phyloP scores from a whole-genome alignment of 2,797 vertebrate genomes.

The Lates japonicus region DNA sequence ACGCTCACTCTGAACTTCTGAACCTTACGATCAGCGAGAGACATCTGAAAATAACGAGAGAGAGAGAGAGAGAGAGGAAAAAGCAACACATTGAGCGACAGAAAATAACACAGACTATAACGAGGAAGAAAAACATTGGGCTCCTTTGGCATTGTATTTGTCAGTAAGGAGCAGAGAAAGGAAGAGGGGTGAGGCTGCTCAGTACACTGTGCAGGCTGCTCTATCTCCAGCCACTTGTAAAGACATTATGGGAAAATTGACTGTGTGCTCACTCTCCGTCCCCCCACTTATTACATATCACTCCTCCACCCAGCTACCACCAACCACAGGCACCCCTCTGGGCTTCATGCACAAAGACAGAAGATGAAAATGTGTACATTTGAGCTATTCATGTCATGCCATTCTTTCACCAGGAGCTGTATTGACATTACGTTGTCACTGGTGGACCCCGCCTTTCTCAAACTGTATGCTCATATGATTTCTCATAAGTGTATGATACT shows the following conservation, averaged over 20 bases:
- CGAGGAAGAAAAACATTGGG: conserved; percentile 18
- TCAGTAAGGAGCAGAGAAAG: conserved; percentile 7
- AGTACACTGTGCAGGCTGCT: background rate
- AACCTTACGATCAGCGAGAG: conserved; percentile 49
- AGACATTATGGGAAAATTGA: conserved; percentile 54
- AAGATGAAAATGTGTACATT: conserved; percentile 17
- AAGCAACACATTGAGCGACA: conserved; percentile 6
- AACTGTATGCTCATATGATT: no score
- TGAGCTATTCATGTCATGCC: no score
- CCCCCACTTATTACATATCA: conserved; percentile 33
- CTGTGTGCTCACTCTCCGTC: conserved; percentile 26
- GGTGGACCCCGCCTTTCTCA: no score
- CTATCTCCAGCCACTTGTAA: conserved; percentile 30
- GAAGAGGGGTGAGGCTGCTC: conserved; percentile 6
- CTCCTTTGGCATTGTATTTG: conserved; percentile 28
- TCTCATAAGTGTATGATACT: no score
- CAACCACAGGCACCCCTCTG: conserved; percentile 33
- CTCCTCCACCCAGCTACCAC: conserved; percentile 55
- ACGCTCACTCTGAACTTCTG: conserved; percentile 58
- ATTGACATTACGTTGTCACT: no score
- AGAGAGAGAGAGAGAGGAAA: background rate
- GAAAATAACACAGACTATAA: conserved; percentile 31
- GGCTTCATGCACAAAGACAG: conserved; percentile 27
- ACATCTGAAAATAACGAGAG: background rate
- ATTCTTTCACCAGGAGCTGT: no score